Conservation (phyloP, 2,888 invertebrate genomes). For the Anticlea derivata region DNA sequence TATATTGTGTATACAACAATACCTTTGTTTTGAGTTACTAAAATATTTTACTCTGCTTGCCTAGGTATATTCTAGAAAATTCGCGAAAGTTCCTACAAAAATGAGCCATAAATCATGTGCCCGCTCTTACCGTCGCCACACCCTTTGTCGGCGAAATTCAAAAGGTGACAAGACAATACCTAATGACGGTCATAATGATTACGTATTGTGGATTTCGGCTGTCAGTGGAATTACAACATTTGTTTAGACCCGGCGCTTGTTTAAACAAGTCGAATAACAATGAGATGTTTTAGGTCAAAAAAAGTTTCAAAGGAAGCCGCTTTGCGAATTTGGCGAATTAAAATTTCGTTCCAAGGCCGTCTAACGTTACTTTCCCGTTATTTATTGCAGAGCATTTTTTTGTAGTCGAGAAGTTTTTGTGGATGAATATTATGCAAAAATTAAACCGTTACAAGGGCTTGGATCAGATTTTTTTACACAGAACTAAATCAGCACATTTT, state of each 20-base stretch:
- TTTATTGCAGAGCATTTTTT: slow-evolving; percentile 28
- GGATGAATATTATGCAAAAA: slow-evolving; percentile 25
- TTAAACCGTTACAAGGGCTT: slow-evolving; percentile 1
- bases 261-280: slow-evolving; percentile 40
- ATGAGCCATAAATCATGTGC: slow-evolving; percentile 3
- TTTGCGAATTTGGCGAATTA: slow-evolving; percentile 28
- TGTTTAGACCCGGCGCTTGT: slow-evolving; percentile 51
- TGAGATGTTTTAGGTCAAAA: slow-evolving; percentile 25
- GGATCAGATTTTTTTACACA: no score
- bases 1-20: slow-evolving; percentile 2
- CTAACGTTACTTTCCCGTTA: slow-evolving; percentile 33
- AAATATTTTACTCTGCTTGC: neutral
- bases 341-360: slow-evolving; percentile 29
- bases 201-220: slow-evolving; percentile 65
- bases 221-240: slow-evolving; percentile 46
- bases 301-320: slow-evolving; percentile 27
- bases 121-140: slow-evolving; percentile 47
- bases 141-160: slow-evolving; percentile 60
- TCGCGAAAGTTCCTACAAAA: slow-evolving; percentile 10
- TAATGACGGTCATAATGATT: slow-evolving; percentile 73
- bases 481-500: no score
- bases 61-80: slow-evolving; percentile 7
- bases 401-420: slow-evolving; percentile 15
- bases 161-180: slow-evolving; percentile 74
- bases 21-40: neutral